Base-by-base conservation (phyloP, 2,888 invertebrate species). In the Lypha dubia region DNA sequence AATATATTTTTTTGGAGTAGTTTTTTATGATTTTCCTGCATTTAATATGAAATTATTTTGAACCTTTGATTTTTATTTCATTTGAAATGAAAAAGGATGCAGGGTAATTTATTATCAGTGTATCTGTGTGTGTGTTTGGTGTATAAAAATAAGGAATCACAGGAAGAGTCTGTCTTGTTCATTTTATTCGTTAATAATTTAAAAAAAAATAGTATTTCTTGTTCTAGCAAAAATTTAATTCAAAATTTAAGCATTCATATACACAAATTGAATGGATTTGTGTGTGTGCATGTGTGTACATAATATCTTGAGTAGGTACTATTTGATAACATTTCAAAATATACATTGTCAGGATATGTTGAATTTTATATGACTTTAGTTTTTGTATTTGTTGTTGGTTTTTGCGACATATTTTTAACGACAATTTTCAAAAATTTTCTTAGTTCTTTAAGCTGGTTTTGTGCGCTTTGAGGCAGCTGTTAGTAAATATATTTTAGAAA, bases 271-370 rank as follows among this genome's bases (percentile, higher is more conserved):
- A 32, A 32, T 32, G 32, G 28, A 75, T 24, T 15, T 44, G 67
- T 68, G 63, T 68, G 76, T 83, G 41, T 44, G 76, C 46, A 15
- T 38, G 62, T 35, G 58, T 20, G 20, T 62, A 24, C 22, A 44
- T 24, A 41, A 68, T 71, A 68, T 80, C 28, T 5, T 2, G 28
- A 5, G 53, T 74, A 44, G 63, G 63, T 28, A 76, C 56, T 76
- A 81, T 71, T 76, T 71, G 82, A 82, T 76, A 82, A 63, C 70
- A 76, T 75, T 82, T 28, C 75, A 53, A 63, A 67, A 74, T 53
- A 53, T 24, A 75, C 80, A 81, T 68, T 62, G 67, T 76, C 75
- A 76, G 81, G 63, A 63, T 63, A 22, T 68, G 70, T 81, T 75
- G 75, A 70, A 76, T 82, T 76, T 71, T 62, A 76, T 75, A 70